Conservation (phyloP, 2,113 vertebrate genomes). For the Zosterops lateralis region DNA sequence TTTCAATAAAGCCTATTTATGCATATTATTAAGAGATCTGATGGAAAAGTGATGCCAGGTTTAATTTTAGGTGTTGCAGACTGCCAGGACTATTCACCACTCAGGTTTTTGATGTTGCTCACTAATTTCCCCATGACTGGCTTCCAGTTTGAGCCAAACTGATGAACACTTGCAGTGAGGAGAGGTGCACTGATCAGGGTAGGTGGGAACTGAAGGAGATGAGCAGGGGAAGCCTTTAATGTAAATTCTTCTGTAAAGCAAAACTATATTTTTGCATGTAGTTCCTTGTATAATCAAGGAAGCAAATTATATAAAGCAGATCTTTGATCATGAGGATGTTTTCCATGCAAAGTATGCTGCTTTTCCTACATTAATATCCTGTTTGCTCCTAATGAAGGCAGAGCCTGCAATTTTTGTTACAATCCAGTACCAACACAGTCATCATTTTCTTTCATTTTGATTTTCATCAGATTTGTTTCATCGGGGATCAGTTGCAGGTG, state of each 20-base stretch:
- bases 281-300: not conserved
- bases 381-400: not conserved
- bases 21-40: not conserved
- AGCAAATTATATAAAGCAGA: not conserved
- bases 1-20: not conserved
- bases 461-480: not conserved
- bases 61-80: not conserved
- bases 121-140: not conserved
- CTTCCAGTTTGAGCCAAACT: not conserved
- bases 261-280: not conserved
- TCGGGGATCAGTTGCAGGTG: not conserved
- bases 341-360: not conserved
- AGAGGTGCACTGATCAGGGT: not conserved
- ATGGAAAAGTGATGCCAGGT: not conserved
- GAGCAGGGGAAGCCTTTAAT: not conserved
- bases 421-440: not conserved
- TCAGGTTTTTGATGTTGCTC: not conserved
- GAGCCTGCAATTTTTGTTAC: not conserved
- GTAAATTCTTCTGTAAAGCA: not conserved
- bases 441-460: not conserved
- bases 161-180: not conserved
- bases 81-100: not conserved
- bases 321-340: not conserved
- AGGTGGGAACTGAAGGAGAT: not conserved
- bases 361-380: not conserved